A percentile compares a stretch with the other conserved stretches of the same genome.
These are phyloP conservation scores for Syngnathus acus DNA, from an alignment of 2,797 vertebrate species.

Conservation along the genomic window DNA sequence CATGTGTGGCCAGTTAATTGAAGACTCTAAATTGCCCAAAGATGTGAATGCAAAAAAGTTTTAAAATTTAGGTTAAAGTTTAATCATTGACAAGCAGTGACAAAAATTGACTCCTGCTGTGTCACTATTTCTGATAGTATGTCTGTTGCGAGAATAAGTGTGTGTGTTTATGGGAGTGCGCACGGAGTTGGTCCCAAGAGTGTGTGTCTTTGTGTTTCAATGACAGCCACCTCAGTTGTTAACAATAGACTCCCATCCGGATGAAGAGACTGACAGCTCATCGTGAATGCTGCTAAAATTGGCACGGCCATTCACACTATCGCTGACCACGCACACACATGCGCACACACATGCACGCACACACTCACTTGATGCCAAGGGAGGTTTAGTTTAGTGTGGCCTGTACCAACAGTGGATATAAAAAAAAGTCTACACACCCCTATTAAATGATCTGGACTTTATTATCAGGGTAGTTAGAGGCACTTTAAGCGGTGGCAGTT, in stretches of 20 bases:
- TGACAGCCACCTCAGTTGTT: slow-evolving; percentile 36
- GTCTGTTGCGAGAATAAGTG: neutral
- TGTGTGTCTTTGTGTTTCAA: slow-evolving; percentile 35
- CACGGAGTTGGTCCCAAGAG: neutral
- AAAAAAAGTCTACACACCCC: neutral
- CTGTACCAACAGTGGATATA: slow-evolving; percentile 3
- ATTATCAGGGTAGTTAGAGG: no score
- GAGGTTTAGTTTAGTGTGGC: slow-evolving; percentile 17
- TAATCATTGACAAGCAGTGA: no score
- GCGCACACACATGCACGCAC: slow-evolving; percentile 14
- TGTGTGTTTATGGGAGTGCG: neutral
- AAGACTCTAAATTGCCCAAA: neutral
- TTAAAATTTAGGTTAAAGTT: no score
- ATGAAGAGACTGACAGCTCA: slow-evolving; percentile 46
- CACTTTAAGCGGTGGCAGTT: no score
- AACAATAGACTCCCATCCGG: slow-evolving; percentile 56
- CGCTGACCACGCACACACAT: slow-evolving; percentile 16
- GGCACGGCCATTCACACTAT: slow-evolving; percentile 19
- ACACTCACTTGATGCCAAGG: slow-evolving; percentile 34
- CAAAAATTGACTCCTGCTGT: no score
- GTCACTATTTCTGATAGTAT: neutral
- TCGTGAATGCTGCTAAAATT: slow-evolving; percentile 56
- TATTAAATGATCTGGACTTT: neutral
- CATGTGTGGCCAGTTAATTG: neutral
- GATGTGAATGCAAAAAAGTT: neutral